A percentile compares a stretch with the other conserved stretches of the same genome.
These are phyloP conservation scores for Falco naumanni DNA, from an alignment of 2,797 vertebrate species.

Conservation along the genomic window DNA sequence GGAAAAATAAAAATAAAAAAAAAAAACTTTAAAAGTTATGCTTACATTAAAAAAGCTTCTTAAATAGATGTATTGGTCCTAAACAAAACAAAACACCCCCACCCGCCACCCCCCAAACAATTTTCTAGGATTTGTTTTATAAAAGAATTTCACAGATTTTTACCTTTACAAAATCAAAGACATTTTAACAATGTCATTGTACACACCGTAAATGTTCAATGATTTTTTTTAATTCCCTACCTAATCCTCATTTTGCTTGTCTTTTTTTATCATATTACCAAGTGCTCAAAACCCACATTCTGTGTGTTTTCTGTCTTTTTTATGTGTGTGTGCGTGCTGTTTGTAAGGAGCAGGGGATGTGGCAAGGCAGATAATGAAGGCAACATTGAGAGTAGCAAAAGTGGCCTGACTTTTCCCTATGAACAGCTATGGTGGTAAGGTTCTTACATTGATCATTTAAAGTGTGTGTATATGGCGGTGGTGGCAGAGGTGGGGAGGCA, in stretches of 20 bases:
- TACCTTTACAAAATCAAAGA: background rate
- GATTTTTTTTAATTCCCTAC: background rate
- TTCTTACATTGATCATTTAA: background rate
- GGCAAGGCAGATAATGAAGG: background rate
- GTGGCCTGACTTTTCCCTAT: background rate
- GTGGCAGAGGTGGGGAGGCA: background rate
- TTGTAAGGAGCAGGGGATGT: background rate
- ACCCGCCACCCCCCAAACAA: rapidly evolving
- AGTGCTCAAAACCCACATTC: background rate
- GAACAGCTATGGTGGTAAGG: background rate
- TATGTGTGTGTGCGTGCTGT: background rate
- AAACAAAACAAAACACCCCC: background rate
- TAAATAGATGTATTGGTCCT: background rate
- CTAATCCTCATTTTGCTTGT: background rate
- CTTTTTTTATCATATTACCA: background rate
- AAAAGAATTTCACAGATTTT: background rate
- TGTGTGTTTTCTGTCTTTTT: background rate
- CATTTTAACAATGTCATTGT: background rate
- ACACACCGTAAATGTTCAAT: background rate
- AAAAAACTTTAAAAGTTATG: background rate
- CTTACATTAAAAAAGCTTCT: background rate
- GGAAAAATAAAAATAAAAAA: background rate
- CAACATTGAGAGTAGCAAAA: background rate
- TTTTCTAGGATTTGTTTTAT: background rate
- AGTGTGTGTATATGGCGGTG: no score